Conservation (phyloP, 2,888 invertebrate genomes). For the Cataglyphis livida region DNA sequence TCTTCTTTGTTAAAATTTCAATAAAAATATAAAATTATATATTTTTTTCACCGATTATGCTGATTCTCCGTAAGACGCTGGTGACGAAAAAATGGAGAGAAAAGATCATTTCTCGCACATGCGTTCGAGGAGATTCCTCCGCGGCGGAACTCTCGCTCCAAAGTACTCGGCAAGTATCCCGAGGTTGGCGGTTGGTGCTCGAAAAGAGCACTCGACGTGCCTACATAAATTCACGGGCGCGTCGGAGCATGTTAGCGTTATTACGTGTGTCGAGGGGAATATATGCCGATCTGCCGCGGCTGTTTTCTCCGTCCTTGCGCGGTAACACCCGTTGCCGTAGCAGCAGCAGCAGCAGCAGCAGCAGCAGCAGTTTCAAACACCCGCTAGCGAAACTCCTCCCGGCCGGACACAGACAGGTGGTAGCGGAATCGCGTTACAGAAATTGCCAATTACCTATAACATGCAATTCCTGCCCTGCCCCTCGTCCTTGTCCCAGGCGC, state of each 20-base stretch:
- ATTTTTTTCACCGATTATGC: constrained; percentile 33
- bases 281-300: constrained; percentile 63
- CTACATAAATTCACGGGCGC: constrained; percentile 70
- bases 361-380: constrained; percentile 43
- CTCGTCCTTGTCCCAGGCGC: constrained; percentile 16
- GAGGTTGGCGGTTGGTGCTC: constrained; percentile 52
- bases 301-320: constrained; percentile 54
- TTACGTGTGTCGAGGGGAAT: constrained; percentile 70
- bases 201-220: constrained; percentile 65
- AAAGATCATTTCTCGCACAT: constrained; percentile 58
- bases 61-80: constrained; percentile 2
- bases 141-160: constrained; percentile 19
- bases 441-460: constrained; percentile 83
- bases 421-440: constrained; percentile 79
- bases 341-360: constrained; percentile 14
- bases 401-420: constrained; percentile 70
- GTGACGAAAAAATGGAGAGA: constrained; percentile 21
- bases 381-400: constrained; percentile 65
- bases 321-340: constrained; percentile 4
- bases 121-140: constrained; percentile 53
- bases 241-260: constrained; percentile 72
- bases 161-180: constrained; percentile 39
- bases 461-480: constrained; percentile 77
- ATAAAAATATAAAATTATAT: constrained; percentile 9
- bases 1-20: constrained; percentile 32